Percentiles rank a stretch among this genome's conserved stretches.
Evolutionary conservation across 2,888 invertebrate genomes (phyloP).

Genomic region (Lochmaea crataegi): DNA sequence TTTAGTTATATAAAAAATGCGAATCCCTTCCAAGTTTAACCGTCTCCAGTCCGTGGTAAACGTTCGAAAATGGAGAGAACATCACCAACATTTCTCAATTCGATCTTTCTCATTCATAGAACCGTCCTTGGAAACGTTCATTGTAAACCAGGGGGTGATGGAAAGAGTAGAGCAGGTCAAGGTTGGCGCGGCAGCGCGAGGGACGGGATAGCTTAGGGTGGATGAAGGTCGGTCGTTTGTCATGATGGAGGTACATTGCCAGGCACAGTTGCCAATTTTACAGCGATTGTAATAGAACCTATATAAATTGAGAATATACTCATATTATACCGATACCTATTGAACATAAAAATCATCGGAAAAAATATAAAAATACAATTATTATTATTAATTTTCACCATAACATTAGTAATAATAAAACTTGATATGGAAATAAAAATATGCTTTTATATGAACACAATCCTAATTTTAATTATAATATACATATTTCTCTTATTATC

Average conservation of each 20-base stretch:
- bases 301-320: too few relatives aligned
- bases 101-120: slow-evolving; percentile 10
- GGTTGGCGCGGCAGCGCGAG: slow-evolving; percentile 52
- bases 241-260: slow-evolving; percentile 45
- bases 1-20: too few relatives aligned
- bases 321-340: too few relatives aligned
- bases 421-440: too few relatives aligned
- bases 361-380: too few relatives aligned
- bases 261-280: slow-evolving; percentile 18
- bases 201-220: slow-evolving; percentile 44
- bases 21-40: too few relatives aligned
- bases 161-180: slow-evolving; percentile 62
- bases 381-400: too few relatives aligned
- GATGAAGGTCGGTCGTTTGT: slow-evolving; percentile 48
- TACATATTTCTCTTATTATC: too few relatives aligned
- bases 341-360: too few relatives aligned
- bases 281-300: background rate
- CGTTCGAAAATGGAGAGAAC: background rate
- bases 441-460: too few relatives aligned
- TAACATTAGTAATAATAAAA: too few relatives aligned
- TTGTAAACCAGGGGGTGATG: slow-evolving; percentile 55
- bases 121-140: slow-evolving; percentile 50
- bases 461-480: background rate
- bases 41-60: background rate
- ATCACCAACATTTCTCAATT: background rate